Conservation (phyloP, 2,113 vertebrate genomes). For the Gopherus flavomarginatus region DNA sequence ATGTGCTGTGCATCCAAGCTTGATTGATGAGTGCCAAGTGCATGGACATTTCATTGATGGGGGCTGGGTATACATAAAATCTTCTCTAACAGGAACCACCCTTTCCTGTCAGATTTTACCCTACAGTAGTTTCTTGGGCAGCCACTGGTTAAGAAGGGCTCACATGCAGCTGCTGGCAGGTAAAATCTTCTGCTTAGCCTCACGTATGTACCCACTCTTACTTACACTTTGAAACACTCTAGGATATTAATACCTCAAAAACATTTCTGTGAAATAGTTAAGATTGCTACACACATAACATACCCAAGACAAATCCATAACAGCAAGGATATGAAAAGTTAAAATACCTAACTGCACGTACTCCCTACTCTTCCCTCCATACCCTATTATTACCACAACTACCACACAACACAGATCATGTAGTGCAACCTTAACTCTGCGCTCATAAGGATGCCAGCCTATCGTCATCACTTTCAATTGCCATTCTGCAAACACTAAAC, state of each 20-base stretch:
- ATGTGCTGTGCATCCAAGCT: background rate
- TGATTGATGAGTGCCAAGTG: background rate
- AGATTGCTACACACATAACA: background rate
- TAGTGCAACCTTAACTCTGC: background rate
- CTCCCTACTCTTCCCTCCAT: background rate
- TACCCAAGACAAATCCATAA: background rate
- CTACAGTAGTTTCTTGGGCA: background rate
- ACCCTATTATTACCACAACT: background rate
- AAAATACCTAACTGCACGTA: background rate
- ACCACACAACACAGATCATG: too few relatives aligned
- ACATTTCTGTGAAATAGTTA: background rate
- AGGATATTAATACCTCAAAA: background rate
- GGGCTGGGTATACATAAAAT: background rate
- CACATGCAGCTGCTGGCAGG: background rate
- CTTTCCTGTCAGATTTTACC: background rate
- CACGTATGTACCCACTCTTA: background rate
- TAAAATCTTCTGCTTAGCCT: background rate
- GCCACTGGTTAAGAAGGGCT: background rate
- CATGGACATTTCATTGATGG: rapidly evolving
- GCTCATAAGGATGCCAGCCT: background rate
- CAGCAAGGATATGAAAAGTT: background rate
- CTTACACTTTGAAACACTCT: background rate
- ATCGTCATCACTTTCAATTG: too few relatives aligned
- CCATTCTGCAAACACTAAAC: background rate
- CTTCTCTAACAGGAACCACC: background rate